Percentiles rank a stretch among this genome's conserved stretches.
phyloP scores from a whole-genome alignment of 2,888 invertebrate genomes.

The Dione vanillae region DNA sequence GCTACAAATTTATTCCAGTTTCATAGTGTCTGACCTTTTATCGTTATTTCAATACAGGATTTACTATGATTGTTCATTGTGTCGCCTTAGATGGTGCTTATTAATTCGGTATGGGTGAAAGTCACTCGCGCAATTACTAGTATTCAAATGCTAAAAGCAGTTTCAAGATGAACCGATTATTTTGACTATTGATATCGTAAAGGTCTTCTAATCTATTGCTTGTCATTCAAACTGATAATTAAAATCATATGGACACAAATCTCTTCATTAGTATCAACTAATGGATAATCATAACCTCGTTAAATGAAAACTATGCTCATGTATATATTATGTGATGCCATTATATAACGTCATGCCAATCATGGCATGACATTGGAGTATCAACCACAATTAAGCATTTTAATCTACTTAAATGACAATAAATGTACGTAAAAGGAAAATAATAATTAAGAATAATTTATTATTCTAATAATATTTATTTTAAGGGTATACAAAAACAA shows the following conservation, averaged over 20 bases:
- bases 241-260: too few relatives aligned
- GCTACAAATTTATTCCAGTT: neutral
- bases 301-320: neutral
- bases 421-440: neutral
- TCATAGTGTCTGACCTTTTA: constrained; percentile 22
- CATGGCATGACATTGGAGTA: too few relatives aligned
- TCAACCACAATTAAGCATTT: too few relatives aligned
- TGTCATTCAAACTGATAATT: neutral
- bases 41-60: constrained; percentile 30
- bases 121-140: constrained; percentile 41
- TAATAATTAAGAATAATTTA: neutral
- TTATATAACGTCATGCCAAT: too few relatives aligned
- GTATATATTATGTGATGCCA: neutral
- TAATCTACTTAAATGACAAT: neutral
- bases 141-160: constrained; percentile 44
- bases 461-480: too few relatives aligned
- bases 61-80: constrained; percentile 32
- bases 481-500: too few relatives aligned
- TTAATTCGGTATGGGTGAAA: constrained; percentile 44
- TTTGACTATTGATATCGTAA: constrained; percentile 7
- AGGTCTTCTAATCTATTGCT: neutral
- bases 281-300: neutral
- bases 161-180: constrained; percentile 38
- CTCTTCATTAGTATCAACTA: too few relatives aligned
- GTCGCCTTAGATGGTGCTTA: constrained; percentile 33